A percentile compares a stretch with the other conserved stretches of the same genome.
Conservation (phyloP, 2,888 invertebrate genomes). For the Hoplodrina blanda region DNA sequence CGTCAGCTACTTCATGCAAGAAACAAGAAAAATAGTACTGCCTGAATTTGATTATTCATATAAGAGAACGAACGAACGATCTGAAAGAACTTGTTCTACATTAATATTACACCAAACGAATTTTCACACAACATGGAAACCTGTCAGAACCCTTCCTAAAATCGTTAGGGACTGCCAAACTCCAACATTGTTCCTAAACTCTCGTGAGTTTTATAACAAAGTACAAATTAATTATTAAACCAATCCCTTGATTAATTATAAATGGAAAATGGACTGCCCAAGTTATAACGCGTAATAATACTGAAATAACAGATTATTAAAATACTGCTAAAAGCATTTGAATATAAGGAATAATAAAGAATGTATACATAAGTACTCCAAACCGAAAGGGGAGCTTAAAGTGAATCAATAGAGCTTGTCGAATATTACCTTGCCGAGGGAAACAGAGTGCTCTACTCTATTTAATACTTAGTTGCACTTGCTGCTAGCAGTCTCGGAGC, state of each 20-base stretch:
- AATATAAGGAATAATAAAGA: neutral
- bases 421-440: constrained; percentile 18
- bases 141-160: neutral
- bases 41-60: neutral
- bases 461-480: constrained; percentile 46
- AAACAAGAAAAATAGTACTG: too few species aligned
- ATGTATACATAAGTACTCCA: constrained; percentile 2
- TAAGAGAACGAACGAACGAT: too few species aligned
- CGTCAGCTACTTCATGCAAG: too few species aligned
- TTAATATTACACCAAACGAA: neutral
- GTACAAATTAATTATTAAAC: neutral
- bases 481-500: constrained; percentile 26
- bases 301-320: neutral
- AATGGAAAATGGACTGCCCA: neutral
- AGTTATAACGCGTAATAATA: neutral
- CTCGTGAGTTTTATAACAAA: neutral
- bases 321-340: neutral
- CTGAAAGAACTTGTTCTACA: neutral
- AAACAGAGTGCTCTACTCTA: constrained; percentile 34
- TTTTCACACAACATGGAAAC: neutral
- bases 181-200: neutral
- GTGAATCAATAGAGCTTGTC: constrained; percentile 22
- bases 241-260: neutral
- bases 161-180: neutral
- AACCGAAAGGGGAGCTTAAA: constrained; percentile 11